Conservation (phyloP, 1,140 invertebrate species). For the Chionoecetes opilio region DNA sequence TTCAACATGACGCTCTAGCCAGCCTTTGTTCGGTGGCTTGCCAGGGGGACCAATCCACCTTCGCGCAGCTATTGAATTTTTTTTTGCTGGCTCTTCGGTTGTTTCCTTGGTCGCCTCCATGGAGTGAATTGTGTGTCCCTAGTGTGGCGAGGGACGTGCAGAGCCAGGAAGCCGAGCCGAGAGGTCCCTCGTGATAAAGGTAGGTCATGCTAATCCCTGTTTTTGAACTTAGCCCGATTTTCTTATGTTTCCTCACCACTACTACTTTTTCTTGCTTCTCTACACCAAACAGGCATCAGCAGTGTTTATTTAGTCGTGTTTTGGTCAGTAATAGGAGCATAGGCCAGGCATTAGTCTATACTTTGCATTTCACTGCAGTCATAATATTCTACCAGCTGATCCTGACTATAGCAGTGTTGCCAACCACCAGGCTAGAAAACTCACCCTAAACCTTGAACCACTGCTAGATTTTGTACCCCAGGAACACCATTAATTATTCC, state of each 20-base stretch:
- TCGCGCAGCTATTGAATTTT: constrained; percentile 72
- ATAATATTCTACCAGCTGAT: constrained; percentile 69
- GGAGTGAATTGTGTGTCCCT: constrained; percentile 47
- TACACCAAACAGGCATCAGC: neutral
- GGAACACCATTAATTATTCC: neutral
- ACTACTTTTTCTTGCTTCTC: neutral
- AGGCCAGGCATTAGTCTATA: neutral
- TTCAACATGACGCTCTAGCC: constrained; percentile 75
- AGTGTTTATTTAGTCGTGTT: neutral
- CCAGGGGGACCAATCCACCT: constrained; percentile 64
- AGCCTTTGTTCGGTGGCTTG: constrained; percentile 71
- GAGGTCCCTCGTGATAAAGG: constrained; percentile 50
- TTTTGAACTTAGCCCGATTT: neutral
- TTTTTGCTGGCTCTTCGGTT: constrained; percentile 36
- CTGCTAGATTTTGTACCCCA: neutral
- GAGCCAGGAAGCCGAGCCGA: constrained; percentile 39
- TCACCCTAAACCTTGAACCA: neutral
- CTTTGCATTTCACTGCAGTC: neutral
- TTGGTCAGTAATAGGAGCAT: neutral
- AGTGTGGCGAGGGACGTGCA: constrained; percentile 67
- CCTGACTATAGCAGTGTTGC: constrained; percentile 60
- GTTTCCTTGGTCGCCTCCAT: constrained; percentile 59
- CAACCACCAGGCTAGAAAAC: neutral
- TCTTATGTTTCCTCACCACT: neutral
- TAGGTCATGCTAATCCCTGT: constrained; percentile 33